Conservation (phyloP, 2,797 vertebrate species). For the Halcyon badia region DNA sequence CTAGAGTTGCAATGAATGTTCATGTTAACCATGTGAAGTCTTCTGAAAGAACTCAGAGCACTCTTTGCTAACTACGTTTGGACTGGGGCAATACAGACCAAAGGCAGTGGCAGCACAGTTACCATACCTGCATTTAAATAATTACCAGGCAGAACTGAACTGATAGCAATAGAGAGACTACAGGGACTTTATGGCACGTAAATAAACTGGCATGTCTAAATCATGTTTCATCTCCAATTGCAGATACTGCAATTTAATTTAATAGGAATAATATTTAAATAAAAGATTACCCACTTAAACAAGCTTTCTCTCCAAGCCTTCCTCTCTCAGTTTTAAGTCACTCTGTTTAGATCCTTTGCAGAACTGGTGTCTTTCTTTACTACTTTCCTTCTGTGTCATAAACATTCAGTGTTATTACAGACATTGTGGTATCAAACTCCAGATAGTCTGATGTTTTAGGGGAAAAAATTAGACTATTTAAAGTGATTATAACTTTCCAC, state of each 20-base stretch:
- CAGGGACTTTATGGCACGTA: not conserved
- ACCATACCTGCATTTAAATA: not conserved
- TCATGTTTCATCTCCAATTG: not conserved
- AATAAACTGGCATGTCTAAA: conserved; percentile 17
- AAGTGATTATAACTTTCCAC: conserved; percentile 72
- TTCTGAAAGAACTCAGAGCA: not conserved
- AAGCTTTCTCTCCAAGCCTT: conserved; percentile 9
- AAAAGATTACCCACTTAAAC: conserved; percentile 60
- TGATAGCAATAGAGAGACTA: not conserved
- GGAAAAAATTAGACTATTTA: conserved; percentile 58
- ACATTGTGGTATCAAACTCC: conserved; percentile 54
- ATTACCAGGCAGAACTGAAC: not conserved
- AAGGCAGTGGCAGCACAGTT: not conserved
- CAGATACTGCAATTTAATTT: conserved; percentile 27
- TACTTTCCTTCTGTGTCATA: conserved; percentile 44
- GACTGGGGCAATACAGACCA: not conserved
- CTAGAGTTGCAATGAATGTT: not conserved
- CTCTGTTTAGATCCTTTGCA: conserved; percentile 51
- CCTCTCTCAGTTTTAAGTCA: conserved; percentile 21
- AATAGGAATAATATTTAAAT: conserved; percentile 61
- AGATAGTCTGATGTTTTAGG: conserved; percentile 52
- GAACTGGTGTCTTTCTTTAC: conserved; percentile 56
- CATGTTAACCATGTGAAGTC: not conserved
- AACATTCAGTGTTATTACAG: conserved; percentile 53
- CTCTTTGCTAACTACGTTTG: not conserved